Evolutionary conservation across 2,797 vertebrate genomes (phyloP), one percentile per base, ranked within the genome.

Genomic region (Siniperca obscura): DNA sequence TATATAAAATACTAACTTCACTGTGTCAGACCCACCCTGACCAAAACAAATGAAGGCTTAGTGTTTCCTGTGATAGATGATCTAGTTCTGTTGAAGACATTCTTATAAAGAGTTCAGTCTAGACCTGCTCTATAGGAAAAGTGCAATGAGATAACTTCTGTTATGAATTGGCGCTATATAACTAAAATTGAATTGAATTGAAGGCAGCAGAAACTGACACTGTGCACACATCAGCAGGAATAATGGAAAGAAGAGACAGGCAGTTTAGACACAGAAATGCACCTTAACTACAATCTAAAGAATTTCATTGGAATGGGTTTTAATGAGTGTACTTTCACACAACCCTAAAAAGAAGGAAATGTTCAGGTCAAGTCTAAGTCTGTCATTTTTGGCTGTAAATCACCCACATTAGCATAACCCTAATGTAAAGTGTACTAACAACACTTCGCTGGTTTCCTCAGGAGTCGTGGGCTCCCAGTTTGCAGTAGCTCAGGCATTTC

Each of bases 401-500:
- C 14, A 14, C 9, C 0, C 34, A 40, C 3, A 22, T 30, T 36
- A 50, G 22, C 22, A 12, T 12, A 50, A 78, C n/a, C 17, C 40
- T 30, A 2, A 44, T 62, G 36, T 46, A 36, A 50, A 48, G 30
- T 52, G 7, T 44, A 10, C 36, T 22, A 36, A 16, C 17, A 76
- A 13, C 46, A 48, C 50, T 44, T 65, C 2, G 16, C 56, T 74
- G 30, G 44, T 65, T 77, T 64, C 30, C 46, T 59, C n/a, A 17
- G 66, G 30, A 65, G 69, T 12, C 38, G 27, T 46, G 52, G 50
- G 48, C 68, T 72, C 38, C 36, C 30, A 44, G 50, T 75, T 74
- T 67, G 44, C 80, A 73, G 72, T 61, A 69, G 64, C 72, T 50
- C 76, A 68, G 27, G 44, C 67, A 56, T 77, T 87, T 84, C 57